These are phyloP conservation scores for Onychostruthus taczanowskii DNA, from an alignment of 2,113 vertebrate genomes.

Conservation along the genomic window DNA sequence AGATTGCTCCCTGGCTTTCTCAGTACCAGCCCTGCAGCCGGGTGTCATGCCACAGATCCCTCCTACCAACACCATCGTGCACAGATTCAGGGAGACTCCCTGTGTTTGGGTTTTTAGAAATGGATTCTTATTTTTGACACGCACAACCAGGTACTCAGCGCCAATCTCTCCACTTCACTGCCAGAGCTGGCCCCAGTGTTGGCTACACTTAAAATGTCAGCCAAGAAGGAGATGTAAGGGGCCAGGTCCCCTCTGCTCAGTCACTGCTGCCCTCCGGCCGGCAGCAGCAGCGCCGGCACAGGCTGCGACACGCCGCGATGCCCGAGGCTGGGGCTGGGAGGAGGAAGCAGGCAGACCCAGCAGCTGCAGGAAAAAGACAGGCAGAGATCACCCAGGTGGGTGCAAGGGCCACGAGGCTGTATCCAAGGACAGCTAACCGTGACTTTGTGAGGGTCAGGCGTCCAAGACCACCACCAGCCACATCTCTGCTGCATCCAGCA, in stretches of 20 bases:
- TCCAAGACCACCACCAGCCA: neutral
- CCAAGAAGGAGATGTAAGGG: neutral
- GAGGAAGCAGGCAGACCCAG: neutral
- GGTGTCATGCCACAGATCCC: neutral
- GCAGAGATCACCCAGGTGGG: neutral
- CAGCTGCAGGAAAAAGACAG: neutral
- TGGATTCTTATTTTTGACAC: neutral
- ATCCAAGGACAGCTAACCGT: neutral
- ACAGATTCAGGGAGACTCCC: neutral
- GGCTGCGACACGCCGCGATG: neutral
- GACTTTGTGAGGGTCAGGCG: neutral
- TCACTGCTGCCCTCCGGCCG: neutral
- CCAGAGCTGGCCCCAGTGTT: neutral
- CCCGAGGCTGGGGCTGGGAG: neutral
- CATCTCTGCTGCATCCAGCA: neutral
- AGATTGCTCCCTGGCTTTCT: conserved; percentile 7
- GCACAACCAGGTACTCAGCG: neutral
- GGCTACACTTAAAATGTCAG: neutral
- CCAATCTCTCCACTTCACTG: neutral
- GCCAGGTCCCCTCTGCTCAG: neutral
- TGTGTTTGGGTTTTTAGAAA: neutral
- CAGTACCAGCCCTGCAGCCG: neutral
- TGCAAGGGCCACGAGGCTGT: neutral
- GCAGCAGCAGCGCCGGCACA: rapidly evolving
- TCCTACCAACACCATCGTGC: neutral